Evolutionary conservation across 2,113 vertebrate species (phyloP).

Genomic region (Pygoscelis adeliae): DNA sequence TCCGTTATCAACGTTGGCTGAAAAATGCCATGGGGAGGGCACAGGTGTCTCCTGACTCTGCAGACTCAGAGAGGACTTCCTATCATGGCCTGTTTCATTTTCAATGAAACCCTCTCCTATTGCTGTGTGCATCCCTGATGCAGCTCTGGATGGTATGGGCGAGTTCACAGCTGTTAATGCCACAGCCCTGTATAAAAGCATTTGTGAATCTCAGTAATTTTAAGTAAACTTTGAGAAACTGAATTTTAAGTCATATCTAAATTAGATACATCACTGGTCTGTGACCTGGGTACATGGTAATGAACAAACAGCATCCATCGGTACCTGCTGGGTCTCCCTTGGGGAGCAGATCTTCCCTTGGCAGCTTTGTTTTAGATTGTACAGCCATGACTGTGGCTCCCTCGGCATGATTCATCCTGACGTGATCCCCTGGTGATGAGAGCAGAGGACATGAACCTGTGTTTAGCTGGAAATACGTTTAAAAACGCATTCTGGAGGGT

Average conservation of each 20-base stretch:
- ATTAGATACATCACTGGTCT: background rate
- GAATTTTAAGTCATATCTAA: background rate
- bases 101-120: background rate
- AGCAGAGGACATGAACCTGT: background rate
- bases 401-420: background rate
- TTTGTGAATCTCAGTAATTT: background rate
- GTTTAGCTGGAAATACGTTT: background rate
- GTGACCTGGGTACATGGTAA: background rate
- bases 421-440: background rate
- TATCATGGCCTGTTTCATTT: background rate
- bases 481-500: slow-evolving; percentile 11
- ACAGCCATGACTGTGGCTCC: background rate
- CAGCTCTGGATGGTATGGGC: background rate
- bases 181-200: background rate
- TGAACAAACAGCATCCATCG: background rate
- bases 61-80: background rate
- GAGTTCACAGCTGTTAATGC: background rate
- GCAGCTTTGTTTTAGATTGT: slow-evolving; percentile 9
- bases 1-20: rapidly evolving
- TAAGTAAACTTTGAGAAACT: background rate
- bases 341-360: background rate
- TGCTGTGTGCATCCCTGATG: background rate
- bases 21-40: background rate
- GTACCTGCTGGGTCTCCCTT: background rate
- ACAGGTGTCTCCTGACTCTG: rapidly evolving